These are phyloP conservation scores for Amazona ochrocephala DNA, from an alignment of 2,797 vertebrate species.

Conservation along the genomic window DNA sequence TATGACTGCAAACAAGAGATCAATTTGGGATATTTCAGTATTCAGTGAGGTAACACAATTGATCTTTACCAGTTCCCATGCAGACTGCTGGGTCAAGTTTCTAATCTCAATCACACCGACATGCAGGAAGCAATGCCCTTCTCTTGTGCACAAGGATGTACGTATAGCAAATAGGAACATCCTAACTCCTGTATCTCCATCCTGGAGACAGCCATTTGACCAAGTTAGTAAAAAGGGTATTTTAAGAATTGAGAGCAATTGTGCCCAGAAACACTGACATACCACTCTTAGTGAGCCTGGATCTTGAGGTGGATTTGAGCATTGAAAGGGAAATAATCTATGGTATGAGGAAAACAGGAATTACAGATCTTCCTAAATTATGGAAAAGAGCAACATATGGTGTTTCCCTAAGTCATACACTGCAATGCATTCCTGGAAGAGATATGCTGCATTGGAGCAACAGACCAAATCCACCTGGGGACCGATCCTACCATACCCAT, in stretches of 20 bases:
- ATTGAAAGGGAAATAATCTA: background rate
- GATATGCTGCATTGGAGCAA: accelerated
- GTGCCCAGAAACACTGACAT: background rate
- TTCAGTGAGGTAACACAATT: background rate
- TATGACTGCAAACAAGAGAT: background rate
- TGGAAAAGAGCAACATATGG: background rate
- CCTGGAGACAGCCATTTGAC: background rate
- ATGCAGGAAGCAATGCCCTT: background rate
- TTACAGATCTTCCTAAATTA: background rate
- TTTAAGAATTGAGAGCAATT: background rate
- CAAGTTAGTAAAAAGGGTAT: background rate
- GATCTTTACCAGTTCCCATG: constrained; percentile 12
- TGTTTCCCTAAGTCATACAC: background rate
- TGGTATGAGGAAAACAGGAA: background rate
- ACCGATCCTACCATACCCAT: accelerated
- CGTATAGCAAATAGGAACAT: background rate
- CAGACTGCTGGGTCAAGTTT: background rate
- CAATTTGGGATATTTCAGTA: constrained; percentile 1
- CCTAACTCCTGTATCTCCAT: background rate
- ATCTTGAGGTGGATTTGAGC: background rate
- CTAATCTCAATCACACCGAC: background rate
- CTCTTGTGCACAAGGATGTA: background rate
- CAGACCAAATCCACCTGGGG: background rate
- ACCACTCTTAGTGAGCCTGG: background rate
- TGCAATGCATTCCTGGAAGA: background rate